Conservation (phyloP, 2,113 vertebrate genomes). For the Dryoscopus gambensis region DNA sequence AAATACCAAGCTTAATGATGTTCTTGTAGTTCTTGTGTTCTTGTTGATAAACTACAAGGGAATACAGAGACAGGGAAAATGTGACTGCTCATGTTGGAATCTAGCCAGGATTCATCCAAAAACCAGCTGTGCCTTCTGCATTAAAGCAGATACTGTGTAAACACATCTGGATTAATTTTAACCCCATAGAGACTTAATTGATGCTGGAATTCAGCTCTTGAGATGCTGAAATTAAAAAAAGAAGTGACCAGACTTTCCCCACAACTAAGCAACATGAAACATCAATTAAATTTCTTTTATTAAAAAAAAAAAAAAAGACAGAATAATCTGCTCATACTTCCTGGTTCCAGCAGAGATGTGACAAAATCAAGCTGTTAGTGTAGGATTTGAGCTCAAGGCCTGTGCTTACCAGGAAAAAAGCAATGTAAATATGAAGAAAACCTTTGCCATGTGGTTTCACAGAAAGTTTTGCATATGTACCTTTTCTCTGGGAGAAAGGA, state of each 20-base stretch:
- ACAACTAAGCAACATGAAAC: neutral
- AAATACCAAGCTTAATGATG: neutral
- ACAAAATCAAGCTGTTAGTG: neutral
- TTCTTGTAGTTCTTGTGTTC: neutral
- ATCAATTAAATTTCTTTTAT: neutral
- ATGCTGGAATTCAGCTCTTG: neutral
- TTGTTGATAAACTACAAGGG: neutral
- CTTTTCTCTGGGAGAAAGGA: neutral
- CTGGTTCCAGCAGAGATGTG: neutral
- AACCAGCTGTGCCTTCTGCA: constrained; percentile 41
- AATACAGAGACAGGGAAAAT: neutral
- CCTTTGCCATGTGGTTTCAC: neutral
- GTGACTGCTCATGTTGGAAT: neutral
- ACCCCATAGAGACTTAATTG: neutral
- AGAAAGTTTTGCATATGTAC: neutral
- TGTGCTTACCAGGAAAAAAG: neutral
- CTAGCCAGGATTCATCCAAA: neutral
- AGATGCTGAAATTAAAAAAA: neutral
- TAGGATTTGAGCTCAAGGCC: neutral
- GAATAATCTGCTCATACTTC: neutral
- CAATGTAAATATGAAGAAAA: neutral
- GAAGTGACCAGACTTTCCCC: neutral
- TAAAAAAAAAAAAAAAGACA: neutral
- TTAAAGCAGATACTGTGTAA: neutral
- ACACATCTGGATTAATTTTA: constrained; percentile 44